phyloP scores from a whole-genome alignment of 2,113 vertebrate species.

The Silurus asotus region DNA sequence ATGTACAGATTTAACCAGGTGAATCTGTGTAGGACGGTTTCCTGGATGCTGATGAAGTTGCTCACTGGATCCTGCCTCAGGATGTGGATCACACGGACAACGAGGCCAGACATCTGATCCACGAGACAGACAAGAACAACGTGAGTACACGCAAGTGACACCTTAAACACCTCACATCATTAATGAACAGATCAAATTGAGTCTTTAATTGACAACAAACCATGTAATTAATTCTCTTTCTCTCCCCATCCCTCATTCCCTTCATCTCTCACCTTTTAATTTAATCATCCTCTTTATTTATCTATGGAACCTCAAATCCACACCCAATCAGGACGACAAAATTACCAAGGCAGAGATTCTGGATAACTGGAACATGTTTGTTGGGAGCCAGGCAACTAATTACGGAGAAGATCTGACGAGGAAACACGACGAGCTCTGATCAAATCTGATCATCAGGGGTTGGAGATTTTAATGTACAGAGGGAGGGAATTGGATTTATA shows the following conservation, averaged over 20 bases:
- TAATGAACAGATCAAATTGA: neutral
- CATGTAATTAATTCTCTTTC: constrained; percentile 8
- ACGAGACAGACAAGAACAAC: constrained; percentile 82
- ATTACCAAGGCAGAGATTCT: constrained; percentile 89
- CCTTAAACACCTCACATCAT: neutral
- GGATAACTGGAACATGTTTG: constrained; percentile 93
- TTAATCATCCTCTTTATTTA: constrained; percentile 34
- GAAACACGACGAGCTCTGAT: constrained; percentile 87
- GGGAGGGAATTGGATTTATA: neutral
- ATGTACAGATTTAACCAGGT: neutral
- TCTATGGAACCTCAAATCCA: constrained; percentile 47
- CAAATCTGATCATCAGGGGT: neutral
- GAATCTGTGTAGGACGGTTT: constrained; percentile 73
- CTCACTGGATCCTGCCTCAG: constrained; percentile 82
- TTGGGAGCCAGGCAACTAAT: constrained; percentile 92
- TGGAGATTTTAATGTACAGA: neutral
- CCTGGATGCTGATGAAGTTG: constrained; percentile 77
- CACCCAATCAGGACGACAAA: constrained; percentile 77
- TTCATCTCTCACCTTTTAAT: constrained; percentile 31
- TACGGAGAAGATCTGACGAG: constrained; percentile 89
- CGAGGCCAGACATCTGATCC: constrained; percentile 85
- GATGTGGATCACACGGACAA: constrained; percentile 85
- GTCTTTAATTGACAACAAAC: constrained; percentile 4
- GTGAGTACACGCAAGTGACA: constrained; percentile 58
- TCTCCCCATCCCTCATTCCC: neutral